Conservation (phyloP, 1,140 invertebrate species). For the Drosophila nigromelanica region DNA sequence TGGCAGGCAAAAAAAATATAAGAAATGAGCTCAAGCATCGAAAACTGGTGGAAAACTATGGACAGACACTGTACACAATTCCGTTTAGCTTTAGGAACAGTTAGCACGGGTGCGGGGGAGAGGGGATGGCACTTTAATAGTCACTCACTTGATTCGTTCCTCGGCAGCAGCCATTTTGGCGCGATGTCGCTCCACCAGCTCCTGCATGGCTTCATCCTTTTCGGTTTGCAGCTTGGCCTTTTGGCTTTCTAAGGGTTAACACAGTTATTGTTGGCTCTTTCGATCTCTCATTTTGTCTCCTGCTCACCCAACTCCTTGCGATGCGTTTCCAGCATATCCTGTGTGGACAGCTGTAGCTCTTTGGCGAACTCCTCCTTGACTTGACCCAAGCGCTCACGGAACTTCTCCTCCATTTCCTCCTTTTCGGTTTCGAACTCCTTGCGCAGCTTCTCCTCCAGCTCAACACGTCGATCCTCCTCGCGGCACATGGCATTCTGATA, state of each 20-base stretch:
- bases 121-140: no score
- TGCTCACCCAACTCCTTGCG: conserved; percentile 86
- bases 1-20: conserved; percentile 14
- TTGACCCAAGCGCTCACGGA: conserved; percentile 75
- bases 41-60: conserved; percentile 1
- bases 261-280: neutral
- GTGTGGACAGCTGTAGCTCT: conserved; percentile 79
- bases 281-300: no score
- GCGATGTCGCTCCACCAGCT: conserved; percentile 85
- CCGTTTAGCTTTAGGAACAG: conserved; percentile 3
- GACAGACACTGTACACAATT: conserved; percentile 6
- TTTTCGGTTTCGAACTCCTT: conserved; percentile 76
- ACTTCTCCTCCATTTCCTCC: conserved; percentile 81
- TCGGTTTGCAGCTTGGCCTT: conserved; percentile 85
- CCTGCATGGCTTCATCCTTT: conserved; percentile 85
- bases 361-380: conserved; percentile 83
- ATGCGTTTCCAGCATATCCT: conserved; percentile 86
- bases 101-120: conserved; percentile 9
- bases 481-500: conserved; percentile 86
- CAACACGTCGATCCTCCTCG: conserved; percentile 85
- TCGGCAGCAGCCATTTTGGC: conserved; percentile 85
- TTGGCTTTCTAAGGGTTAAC: conserved; percentile 83
- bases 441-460: conserved; percentile 60
- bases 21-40: conserved; percentile 34
- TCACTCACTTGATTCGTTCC: conserved; percentile 81